Percentiles rank a stretch among this genome's conserved stretches.
Conservation (phyloP, 2,797 vertebrate genomes). For the Sebastes aleutianus region DNA sequence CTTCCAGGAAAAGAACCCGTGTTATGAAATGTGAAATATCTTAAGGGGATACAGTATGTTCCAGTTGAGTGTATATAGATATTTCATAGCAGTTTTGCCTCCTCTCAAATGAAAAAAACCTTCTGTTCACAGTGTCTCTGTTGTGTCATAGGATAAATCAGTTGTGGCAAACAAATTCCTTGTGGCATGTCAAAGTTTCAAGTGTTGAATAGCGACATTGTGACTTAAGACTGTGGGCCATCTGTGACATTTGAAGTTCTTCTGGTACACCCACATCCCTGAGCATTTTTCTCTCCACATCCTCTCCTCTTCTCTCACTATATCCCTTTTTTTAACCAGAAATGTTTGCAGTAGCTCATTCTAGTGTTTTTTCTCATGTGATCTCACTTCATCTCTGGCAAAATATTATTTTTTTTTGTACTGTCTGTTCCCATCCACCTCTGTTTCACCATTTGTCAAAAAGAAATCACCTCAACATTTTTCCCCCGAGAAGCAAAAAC, state of each 20-base stretch:
- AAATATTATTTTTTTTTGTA: not conserved
- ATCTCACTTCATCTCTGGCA: not conserved
- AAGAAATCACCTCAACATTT: not conserved
- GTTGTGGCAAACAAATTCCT: not conserved
- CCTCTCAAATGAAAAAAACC: not conserved
- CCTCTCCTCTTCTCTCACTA: not conserved
- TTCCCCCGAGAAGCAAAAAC: not conserved
- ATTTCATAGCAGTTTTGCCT: not conserved
- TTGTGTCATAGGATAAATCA: not conserved
- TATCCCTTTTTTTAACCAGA: not conserved
- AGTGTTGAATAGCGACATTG: constrained; percentile 4
- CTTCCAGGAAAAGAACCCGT: not conserved
- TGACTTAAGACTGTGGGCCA: constrained; percentile 10
- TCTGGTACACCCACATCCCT: not conserved
- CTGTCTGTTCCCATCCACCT: not conserved
- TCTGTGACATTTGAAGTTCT: constrained; percentile 28
- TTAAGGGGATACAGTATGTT: not conserved
- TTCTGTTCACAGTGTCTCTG: not conserved
- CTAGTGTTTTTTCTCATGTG: not conserved
- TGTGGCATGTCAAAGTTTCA: not conserved
- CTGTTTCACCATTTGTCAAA: not conserved
- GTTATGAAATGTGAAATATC: not conserved
- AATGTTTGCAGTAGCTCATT: not conserved
- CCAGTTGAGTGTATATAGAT: not conserved
- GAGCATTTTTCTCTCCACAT: constrained; percentile 11